Evolutionary conservation across 2,888 invertebrate species (phyloP).

Genomic region (Rapana venosa): DNA sequence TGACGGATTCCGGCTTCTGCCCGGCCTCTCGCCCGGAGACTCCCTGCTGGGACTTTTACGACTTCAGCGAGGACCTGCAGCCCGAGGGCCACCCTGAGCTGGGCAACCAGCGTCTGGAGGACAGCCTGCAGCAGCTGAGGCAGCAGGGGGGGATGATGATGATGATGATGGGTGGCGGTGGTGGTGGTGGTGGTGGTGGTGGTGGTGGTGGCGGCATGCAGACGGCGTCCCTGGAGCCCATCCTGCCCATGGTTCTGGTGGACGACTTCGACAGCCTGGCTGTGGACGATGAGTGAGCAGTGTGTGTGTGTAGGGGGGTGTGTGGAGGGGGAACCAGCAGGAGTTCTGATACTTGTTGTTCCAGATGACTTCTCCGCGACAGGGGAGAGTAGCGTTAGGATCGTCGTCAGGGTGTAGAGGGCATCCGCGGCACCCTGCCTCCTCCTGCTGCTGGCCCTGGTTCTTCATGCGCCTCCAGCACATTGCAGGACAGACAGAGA

Average conservation of each 20-base stretch:
- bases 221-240: constrained; percentile 36
- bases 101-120: constrained; percentile 37
- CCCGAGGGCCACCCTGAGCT: constrained; percentile 38
- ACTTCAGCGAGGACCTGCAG: constrained; percentile 53
- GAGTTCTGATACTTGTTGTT: neutral
- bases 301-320: neutral
- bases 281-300: neutral
- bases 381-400: neutral
- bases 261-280: constrained; percentile 49
- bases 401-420: too few relatives aligned
- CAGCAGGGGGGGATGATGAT: neutral
- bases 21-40: constrained; percentile 66
- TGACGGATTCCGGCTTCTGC: constrained; percentile 36
- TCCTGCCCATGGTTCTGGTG: constrained; percentile 50
- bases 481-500: too few relatives aligned
- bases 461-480: neutral
- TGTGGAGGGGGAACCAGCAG: neutral
- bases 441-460: neutral
- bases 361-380: neutral
- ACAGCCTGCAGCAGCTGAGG: constrained; percentile 38
- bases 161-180: too few relatives aligned
- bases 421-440: neutral
- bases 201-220: constrained; percentile 18
- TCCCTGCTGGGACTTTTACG: constrained; percentile 70
- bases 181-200: too few relatives aligned